phyloP scores from a whole-genome alignment of 2,113 vertebrate genomes.

The Entomyzon cyanotis region DNA sequence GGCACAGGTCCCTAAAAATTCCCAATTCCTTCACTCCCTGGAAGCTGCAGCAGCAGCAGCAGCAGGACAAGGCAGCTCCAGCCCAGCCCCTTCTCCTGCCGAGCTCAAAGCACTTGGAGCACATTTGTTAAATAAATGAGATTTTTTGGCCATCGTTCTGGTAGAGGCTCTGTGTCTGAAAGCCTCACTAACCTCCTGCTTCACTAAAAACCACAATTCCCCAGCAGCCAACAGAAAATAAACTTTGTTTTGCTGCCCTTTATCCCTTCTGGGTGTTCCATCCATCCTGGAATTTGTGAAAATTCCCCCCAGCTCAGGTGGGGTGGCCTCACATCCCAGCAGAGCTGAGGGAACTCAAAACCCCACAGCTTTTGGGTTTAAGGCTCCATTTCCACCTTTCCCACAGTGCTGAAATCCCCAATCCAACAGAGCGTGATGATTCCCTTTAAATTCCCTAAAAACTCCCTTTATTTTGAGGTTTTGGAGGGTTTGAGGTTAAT shows the following conservation, averaged over 20 bases:
- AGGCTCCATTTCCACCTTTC: not conserved
- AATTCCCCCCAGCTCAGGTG: no score
- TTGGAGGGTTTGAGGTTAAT: not conserved
- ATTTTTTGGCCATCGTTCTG: rapidly evolving
- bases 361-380: not conserved
- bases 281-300: no score
- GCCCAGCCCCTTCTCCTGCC: not conserved
- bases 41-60: not conserved
- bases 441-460: not conserved
- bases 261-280: not conserved
- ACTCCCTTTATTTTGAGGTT: rapidly evolving
- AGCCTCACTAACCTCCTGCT: not conserved
- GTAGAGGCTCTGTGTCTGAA: not conserved
- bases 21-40: not conserved
- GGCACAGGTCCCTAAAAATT: no score
- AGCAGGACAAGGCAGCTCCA: not conserved
- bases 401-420: not conserved
- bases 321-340: not conserved
- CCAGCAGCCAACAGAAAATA: rapidly evolving
- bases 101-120: not conserved
- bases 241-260: not conserved
- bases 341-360: not conserved
- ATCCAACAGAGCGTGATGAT: not conserved
- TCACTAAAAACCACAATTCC: not conserved
- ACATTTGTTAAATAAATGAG: not conserved